These are phyloP conservation scores for Eublepharis macularius DNA, from an alignment of 2,113 vertebrate genomes.

Conservation along the genomic window DNA sequence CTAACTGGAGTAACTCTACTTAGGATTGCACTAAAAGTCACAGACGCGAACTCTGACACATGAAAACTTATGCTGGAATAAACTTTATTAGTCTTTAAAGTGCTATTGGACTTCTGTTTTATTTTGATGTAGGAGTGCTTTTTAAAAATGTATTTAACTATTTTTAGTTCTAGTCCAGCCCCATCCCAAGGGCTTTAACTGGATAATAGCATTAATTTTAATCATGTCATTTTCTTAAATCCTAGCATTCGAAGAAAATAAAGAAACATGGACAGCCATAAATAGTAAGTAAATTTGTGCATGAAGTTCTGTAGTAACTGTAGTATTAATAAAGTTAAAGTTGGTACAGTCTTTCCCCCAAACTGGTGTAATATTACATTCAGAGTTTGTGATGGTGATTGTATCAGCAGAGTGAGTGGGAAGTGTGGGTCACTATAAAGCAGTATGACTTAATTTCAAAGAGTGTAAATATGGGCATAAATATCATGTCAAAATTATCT, in stretches of 20 bases:
- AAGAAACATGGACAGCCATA: conserved; percentile 78
- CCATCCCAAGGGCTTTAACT: neutral
- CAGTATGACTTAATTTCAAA: neutral
- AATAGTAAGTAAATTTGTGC: conserved; percentile 72
- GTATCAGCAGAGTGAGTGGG: neutral
- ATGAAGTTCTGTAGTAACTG: neutral
- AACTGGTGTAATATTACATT: neutral
- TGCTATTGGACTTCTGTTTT: no score
- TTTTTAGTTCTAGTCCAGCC: neutral
- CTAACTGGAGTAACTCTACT: no score
- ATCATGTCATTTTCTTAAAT: conserved; percentile 48
- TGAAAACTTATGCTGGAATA: no score
- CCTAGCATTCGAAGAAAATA: conserved; percentile 60
- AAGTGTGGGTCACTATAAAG: neutral
- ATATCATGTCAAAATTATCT: neutral
- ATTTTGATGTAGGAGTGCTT: no score
- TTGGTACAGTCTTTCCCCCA: neutral
- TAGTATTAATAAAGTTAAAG: neutral
- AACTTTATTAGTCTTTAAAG: no score
- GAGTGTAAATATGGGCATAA: neutral
- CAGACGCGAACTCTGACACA: no score
- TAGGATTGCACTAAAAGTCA: no score
- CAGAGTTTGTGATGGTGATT: neutral
- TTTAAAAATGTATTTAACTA: neutral
- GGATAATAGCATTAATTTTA: neutral